Percentiles rank a stretch among this genome's conserved stretches.
These are phyloP conservation scores for Melanargia galathea DNA, from an alignment of 2,888 invertebrate species.

Conservation along the genomic window DNA sequence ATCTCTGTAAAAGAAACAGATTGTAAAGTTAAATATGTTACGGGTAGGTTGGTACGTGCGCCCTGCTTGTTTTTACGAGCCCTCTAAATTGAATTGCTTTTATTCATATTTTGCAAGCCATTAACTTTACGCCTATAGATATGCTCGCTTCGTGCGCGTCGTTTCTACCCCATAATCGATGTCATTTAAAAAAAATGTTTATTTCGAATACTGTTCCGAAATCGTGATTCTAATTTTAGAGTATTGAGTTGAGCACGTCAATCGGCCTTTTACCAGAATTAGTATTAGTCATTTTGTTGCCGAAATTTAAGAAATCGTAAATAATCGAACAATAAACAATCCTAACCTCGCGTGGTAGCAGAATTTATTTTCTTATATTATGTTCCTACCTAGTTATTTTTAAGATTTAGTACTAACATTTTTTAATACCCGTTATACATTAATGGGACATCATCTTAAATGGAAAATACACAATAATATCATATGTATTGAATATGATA, in stretches of 20 bases:
- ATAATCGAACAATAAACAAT: no score
- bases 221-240: conserved; percentile 76
- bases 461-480: no score
- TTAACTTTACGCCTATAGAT: conserved; percentile 52
- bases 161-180: conserved; percentile 55
- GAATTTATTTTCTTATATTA: no score
- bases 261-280: conserved; percentile 48
- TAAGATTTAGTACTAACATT: no score
- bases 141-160: conserved; percentile 55
- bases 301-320: no score
- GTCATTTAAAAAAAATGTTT: conserved; percentile 44
- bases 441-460: no score
- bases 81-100: conserved; percentile 25
- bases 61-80: conserved; percentile 21
- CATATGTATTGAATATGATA: no score
- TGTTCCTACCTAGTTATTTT: no score
- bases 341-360: no score
- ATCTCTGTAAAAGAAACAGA: background rate
- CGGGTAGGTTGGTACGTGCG: background rate
- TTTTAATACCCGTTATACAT: no score
- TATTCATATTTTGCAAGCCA: conserved; percentile 56
- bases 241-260: conserved; percentile 79
- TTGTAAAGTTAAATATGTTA: background rate
- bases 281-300: no score
- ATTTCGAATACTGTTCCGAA: conserved; percentile 58